Evolutionary conservation across 2,113 vertebrate genomes (phyloP), one percentile per base, ranked within the genome.

Genomic region (Noctilio leporinus): DNA sequence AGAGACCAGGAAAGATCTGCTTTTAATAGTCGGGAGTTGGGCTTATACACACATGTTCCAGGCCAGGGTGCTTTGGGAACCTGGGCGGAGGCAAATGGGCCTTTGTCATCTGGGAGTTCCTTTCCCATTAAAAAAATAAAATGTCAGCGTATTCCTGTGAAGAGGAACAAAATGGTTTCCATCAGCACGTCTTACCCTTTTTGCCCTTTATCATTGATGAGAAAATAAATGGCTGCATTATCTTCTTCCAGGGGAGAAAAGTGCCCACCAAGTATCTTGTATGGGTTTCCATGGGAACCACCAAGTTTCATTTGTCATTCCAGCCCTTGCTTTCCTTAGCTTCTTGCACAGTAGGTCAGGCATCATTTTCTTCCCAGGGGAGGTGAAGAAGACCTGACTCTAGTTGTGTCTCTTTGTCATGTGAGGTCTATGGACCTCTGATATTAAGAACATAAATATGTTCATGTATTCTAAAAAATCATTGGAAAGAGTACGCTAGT

Each of bases 181-280:
- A 0, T 45, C 1, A 28, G 49, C 4, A 5, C 3, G 8, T 30
- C 65, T 26, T 51, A 19, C 45, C 81, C 14, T 15, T n/a, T n/a
- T 33, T 16, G 24, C 20, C 59, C 0, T 64, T 73, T 14, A 16
- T 45, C n/a, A 75, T 55, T 4, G 38, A 22, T 49, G 64, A 59
- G 51, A n/a, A 86, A 53, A 24, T 16, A 4, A 5, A 1, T 26
- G 65, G 15, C 40, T 45, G 26, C 9, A 3, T 38, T 81, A 0
- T 1, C 30, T 26, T 40, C 62, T 26, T 53, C 1, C 0, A 5
- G 77, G 26, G 3, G 10, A 38, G 10, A 24, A 10, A 49, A 47
- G 3, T 9, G 1, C 24, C 22, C 2, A 7, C 1, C 7, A 2
- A 1, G 38, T 4, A 40, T 51, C 11, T 28, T 28, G 11, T n/a